Base-by-base conservation (phyloP, 2,888 invertebrate genomes). In the Eristalis tenax region DNA sequence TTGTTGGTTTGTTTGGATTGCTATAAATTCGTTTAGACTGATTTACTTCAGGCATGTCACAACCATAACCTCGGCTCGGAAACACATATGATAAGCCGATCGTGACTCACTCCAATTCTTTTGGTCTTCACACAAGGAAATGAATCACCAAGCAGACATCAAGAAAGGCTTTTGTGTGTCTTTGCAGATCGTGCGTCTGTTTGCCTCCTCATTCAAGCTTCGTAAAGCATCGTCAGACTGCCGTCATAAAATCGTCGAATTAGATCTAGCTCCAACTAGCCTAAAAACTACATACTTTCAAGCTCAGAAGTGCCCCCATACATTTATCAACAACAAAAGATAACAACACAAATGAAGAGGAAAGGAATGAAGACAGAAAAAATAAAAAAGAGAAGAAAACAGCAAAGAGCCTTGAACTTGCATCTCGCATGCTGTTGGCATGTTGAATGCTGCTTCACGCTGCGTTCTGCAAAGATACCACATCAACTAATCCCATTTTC, bases 391-490 rank as follows among this genome's bases (percentile, higher is more conserved):
- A 13, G 23, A 65, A 76, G 76, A 82, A 77, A 73, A 73, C 82
- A 81, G 81, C 81, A 73, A 57, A 85, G 85, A 83, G 86, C 86
- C 86, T 87, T 87, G 83, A 87, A 87, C 86, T 87, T 87, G 83
- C 74, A 70, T 56, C 40, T 50, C 18, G n/a, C 65, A 77, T 61
- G 68, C 61, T 77, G 43, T 40, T 59, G 50, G 57, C 69, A 66
- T 69, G 43, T 74, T 26, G 35, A 68, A 83, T 68, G 71, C 40
- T 70, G 64, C 57, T 59, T 32, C 63, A 70, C 43, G 69, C 65
- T 79, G n/a, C 50, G 26, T 71, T 18, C 64, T 75, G 23, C 75
- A 57, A 66, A 82, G 78, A 78, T 66, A 56, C 71, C 74, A 70
- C 65, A 75, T 82, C 78, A 86, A 87, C 86, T 83, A 86, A 87